Percentiles rank a stretch among this genome's conserved stretches.
phyloP scores from a whole-genome alignment of 2,113 vertebrate genomes.

The Mustela nigripes region DNA sequence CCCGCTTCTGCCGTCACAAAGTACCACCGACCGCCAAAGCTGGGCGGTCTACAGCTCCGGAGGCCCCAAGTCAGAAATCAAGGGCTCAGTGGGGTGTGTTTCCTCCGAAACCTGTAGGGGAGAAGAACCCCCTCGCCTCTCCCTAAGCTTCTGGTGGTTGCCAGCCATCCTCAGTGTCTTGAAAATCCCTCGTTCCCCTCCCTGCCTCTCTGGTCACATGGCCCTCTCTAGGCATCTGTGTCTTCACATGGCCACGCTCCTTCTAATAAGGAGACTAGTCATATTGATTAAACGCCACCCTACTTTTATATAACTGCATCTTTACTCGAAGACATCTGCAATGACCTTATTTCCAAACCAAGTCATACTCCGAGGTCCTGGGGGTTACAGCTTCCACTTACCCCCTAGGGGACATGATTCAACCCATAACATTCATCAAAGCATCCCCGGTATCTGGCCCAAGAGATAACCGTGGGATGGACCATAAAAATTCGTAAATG shows the following conservation, averaged over 20 bases:
- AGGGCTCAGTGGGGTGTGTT: background rate
- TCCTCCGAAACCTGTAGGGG: accelerated
- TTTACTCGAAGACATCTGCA: background rate
- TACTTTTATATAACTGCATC: background rate
- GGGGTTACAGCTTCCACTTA: background rate
- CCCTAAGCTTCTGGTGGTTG: background rate
- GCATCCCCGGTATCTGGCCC: background rate
- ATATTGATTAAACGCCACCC: background rate
- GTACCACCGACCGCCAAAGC: background rate
- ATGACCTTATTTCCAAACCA: background rate
- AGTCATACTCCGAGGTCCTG: background rate
- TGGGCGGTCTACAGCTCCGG: background rate
- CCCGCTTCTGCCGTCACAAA: background rate
- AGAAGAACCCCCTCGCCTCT: background rate
- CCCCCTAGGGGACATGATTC: background rate
- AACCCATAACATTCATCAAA: background rate
- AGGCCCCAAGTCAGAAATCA: background rate
- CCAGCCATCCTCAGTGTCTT: accelerated
- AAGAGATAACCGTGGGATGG: background rate
- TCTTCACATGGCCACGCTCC: background rate
- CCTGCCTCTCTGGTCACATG: accelerated
- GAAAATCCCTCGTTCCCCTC: accelerated
- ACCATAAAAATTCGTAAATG: background rate
- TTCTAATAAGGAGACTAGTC: background rate
- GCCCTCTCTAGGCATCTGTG: accelerated